Evolutionary conservation across 2,797 vertebrate genomes (phyloP).

Genomic region (Hipposideros larvatus): DNA sequence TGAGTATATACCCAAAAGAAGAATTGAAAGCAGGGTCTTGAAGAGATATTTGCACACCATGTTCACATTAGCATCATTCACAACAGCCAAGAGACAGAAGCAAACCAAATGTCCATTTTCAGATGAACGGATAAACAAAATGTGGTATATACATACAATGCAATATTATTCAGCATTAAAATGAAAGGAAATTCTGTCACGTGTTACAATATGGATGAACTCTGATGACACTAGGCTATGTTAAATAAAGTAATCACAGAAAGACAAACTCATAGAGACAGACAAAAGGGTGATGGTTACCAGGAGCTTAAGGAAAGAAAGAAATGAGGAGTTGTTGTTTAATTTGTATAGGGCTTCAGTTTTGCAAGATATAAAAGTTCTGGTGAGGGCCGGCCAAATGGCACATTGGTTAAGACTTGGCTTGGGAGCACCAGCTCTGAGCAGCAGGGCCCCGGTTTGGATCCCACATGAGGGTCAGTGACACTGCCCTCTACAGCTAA

Average conservation of each 20-base stretch:
- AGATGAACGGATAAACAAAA: background rate
- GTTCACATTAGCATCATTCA: background rate
- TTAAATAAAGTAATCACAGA: background rate
- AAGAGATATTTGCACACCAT: background rate
- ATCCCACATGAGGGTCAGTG: too few relatives aligned
- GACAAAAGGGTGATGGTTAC: background rate
- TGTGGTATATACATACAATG: background rate
- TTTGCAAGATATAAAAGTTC: background rate
- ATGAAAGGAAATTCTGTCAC: background rate
- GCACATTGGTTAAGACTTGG: too few relatives aligned
- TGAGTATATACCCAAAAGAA: background rate
- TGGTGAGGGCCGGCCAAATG: background rate
- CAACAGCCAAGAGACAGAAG: background rate
- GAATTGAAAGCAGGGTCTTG: background rate
- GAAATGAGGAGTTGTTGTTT: background rate
- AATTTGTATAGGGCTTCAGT: background rate
- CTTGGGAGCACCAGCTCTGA: too few relatives aligned
- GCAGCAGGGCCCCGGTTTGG: too few relatives aligned
- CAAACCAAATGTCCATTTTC: background rate
- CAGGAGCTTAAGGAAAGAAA: background rate
- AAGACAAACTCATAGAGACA: background rate
- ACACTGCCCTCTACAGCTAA: too few relatives aligned
- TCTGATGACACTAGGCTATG: background rate
- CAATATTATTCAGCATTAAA: background rate
- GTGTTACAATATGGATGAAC: background rate